Base-by-base conservation (phyloP, 1,140 invertebrate genomes). In the Panulirus ornatus region DNA sequence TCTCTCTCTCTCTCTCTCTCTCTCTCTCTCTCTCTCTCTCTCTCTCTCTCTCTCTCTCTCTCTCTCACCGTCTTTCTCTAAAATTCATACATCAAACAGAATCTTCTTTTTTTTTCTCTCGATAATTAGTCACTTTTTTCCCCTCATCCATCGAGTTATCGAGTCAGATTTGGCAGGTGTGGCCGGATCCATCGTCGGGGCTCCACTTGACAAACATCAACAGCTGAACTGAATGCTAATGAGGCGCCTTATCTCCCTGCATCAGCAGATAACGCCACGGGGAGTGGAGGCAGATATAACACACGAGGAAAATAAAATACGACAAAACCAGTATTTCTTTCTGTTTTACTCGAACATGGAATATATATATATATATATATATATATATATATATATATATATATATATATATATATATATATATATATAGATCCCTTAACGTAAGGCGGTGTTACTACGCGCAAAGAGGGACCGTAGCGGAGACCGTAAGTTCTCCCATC, bases 171-270 rank as follows among this genome's bases (percentile, higher is more conserved):
- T n/a, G n/a, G n/a, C n/a, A n/a, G n/a, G n/a, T n/a, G n/a, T n/a
- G n/a, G n/a, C n/a, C n/a, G n/a, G n/a, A n/a, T n/a, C 40, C 73
- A 8, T 82, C 79, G 44, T 82, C 47, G n/a, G n/a, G n/a, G n/a
- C n/a, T n/a, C 79, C 58, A 51, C 58, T 82, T 82, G 58, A 82
- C 58, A 54, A 51, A 82, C 58, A 82, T 82, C 79, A 51, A 51
- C 79, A 82, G 79, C 79, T 82, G 79, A 51, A 51, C 54, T 16
- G 79, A 9, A 82, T 82, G 79, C n/a, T 54, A 82, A 82, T 82
- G 79, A 82, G 79, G 76, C 36, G 27, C 36, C 27, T 2, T 79
- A 79, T 79, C 76, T 42, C 76, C 16, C 38, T 42, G n/a, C 76
- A 44, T 30, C 76, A 44, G 76, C 38, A 42, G 44, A 79, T 51